Conservation (phyloP, 2,113 vertebrate genomes). For the Callithrix jacchus region DNA sequence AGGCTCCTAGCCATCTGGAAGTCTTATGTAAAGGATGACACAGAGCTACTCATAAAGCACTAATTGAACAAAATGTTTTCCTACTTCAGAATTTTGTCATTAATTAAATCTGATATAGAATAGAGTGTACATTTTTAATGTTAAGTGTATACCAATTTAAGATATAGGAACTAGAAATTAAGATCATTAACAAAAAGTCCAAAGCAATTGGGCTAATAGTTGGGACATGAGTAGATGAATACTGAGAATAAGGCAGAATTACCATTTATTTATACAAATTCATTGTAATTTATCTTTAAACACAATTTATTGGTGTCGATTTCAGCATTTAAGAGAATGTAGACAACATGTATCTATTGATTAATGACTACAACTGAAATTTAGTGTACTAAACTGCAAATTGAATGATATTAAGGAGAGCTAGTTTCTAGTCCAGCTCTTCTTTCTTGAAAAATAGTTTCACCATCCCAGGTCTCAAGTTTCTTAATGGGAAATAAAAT, state of each 20-base stretch:
- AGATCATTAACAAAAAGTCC: constrained; percentile 19
- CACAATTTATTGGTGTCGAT: neutral
- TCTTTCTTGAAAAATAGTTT: neutral
- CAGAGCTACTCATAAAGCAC: constrained; percentile 1
- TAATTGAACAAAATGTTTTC: neutral
- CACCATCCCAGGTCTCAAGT: neutral
- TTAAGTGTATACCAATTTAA: constrained; percentile 33
- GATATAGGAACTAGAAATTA: constrained; percentile 43
- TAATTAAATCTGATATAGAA: constrained; percentile 56
- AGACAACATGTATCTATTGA: neutral
- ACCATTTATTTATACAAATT: constrained; percentile 20
- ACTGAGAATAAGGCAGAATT: constrained; percentile 15
- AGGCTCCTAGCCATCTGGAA: neutral
- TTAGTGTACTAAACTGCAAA: neutral
- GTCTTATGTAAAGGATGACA: neutral
- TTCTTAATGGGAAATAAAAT: neutral
- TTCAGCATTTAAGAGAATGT: neutral
- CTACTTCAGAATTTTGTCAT: constrained; percentile 46
- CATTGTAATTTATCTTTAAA: neutral
- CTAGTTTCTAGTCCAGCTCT: neutral
- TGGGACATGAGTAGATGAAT: neutral
- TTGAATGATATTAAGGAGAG: neutral
- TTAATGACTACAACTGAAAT: neutral
- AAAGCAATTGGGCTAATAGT: neutral
- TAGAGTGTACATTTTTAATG: constrained; percentile 42